phyloP scores from a whole-genome alignment of 1,140 invertebrate species.

The Laupala kohalensis region DNA sequence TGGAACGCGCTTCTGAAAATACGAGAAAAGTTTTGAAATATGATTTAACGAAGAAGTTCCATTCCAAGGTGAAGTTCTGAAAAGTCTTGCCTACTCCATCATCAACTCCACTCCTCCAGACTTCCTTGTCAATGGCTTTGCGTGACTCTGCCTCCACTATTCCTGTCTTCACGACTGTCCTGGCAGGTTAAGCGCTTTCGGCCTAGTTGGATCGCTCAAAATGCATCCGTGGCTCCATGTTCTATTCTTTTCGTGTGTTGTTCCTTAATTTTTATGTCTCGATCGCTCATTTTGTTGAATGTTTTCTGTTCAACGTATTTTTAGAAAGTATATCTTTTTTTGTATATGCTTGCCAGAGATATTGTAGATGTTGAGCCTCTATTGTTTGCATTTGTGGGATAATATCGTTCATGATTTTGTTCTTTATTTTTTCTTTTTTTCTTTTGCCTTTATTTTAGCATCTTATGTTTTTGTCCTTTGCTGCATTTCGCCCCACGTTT shows the following conservation, averaged over 20 bases:
- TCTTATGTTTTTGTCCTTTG: too few species aligned
- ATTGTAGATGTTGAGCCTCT: neutral
- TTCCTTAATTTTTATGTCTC: neutral
- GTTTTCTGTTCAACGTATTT: neutral
- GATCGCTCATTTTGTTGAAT: neutral
- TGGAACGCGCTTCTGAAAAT: neutral
- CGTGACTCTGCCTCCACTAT: too few species aligned
- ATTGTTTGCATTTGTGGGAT: neutral
- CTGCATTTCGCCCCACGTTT: neutral
- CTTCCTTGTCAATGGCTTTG: neutral
- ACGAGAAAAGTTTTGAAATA: neutral
- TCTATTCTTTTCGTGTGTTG: neutral
- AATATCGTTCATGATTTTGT: neutral
- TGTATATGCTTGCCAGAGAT: neutral
- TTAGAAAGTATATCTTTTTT: neutral
- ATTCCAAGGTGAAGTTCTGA: neutral
- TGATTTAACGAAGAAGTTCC: neutral
- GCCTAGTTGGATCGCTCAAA: neutral
- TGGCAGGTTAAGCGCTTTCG: neutral
- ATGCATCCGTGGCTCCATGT: neutral
- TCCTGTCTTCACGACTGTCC: too few species aligned
- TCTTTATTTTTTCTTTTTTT: neutral
- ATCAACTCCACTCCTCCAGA: neutral
- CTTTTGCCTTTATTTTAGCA: neutral
- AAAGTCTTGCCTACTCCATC: neutral